These are phyloP conservation scores for Rhadina sibilatrix DNA, from an alignment of 2,113 vertebrate genomes.

Conservation along the genomic window DNA sequence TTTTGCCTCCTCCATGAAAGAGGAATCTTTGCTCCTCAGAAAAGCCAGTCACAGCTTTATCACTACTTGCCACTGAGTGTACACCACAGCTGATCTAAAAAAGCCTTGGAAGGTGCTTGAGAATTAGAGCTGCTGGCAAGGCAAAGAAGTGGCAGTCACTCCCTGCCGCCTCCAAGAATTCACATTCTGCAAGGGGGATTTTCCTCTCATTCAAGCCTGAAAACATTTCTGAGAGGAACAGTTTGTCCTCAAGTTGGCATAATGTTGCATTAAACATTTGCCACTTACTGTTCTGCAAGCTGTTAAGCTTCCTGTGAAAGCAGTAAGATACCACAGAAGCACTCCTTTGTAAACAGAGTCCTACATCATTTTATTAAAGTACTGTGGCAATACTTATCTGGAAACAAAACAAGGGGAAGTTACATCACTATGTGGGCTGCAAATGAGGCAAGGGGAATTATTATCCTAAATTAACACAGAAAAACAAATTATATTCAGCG, in stretches of 20 bases:
- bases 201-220: constrained; percentile 59
- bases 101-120: background rate
- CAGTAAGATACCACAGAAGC: constrained; percentile 39
- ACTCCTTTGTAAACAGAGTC: constrained; percentile 47
- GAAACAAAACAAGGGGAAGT: constrained; percentile 33
- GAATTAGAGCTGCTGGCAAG: constrained; percentile 19
- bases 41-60: constrained; percentile 1
- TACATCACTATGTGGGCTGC: constrained; percentile 33
- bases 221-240: constrained; percentile 71
- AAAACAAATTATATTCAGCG: constrained; percentile 2
- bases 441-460: constrained; percentile 5
- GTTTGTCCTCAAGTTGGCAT: constrained; percentile 62
- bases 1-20: background rate
- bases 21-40: background rate
- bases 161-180: constrained; percentile 26
- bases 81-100: background rate
- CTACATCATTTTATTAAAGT: constrained; percentile 32
- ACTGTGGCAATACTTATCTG: constrained; percentile 9
- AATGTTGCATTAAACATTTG: constrained; percentile 66
- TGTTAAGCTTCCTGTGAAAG: constrained; percentile 66
- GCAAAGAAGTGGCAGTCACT: constrained; percentile 41
- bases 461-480: constrained; percentile 19
- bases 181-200: constrained; percentile 53
- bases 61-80: background rate
- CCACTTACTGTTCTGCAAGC: constrained; percentile 60